These are phyloP conservation scores for Smithornis capensis DNA, from an alignment of 2,113 vertebrate species.

Conservation along the genomic window DNA sequence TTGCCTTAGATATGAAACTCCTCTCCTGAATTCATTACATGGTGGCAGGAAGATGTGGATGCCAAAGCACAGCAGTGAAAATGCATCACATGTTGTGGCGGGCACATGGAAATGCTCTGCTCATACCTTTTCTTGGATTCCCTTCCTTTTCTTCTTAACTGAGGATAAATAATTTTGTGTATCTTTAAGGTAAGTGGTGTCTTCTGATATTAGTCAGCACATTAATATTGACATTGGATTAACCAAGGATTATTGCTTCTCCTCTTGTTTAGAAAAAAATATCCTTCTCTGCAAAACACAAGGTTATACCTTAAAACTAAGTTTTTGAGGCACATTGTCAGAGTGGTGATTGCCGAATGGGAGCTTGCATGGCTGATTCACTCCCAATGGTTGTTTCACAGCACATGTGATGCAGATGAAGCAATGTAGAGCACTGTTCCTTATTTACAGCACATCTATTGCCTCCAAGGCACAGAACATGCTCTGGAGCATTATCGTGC, in stretches of 20 bases:
- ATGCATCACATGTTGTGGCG: fast-evolving
- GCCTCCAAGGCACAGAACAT: not conserved
- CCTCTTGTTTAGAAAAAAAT: not conserved
- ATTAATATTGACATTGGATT: not conserved
- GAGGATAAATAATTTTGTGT: not conserved
- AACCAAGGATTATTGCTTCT: not conserved
- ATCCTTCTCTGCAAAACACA: not conserved
- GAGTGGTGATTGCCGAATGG: not conserved
- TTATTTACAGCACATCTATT: no score
- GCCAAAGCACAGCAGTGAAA: not conserved
- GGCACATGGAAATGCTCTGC: not conserved
- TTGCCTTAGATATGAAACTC: not conserved
- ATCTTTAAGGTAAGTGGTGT: not conserved
- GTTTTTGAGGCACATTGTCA: not conserved
- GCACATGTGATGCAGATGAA: not conserved
- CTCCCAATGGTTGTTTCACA: not conserved
- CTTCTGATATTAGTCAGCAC: not conserved
- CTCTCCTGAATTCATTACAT: not conserved
- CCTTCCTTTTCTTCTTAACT: not conserved
- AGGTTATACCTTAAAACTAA: not conserved
- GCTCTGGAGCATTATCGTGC: not conserved
- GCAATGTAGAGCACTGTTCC: no score
- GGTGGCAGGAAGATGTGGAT: not conserved
- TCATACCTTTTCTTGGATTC: not conserved
- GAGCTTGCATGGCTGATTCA: not conserved